Conservation (phyloP, 2,113 vertebrate genomes). For the Sebastes fasciatus region DNA sequence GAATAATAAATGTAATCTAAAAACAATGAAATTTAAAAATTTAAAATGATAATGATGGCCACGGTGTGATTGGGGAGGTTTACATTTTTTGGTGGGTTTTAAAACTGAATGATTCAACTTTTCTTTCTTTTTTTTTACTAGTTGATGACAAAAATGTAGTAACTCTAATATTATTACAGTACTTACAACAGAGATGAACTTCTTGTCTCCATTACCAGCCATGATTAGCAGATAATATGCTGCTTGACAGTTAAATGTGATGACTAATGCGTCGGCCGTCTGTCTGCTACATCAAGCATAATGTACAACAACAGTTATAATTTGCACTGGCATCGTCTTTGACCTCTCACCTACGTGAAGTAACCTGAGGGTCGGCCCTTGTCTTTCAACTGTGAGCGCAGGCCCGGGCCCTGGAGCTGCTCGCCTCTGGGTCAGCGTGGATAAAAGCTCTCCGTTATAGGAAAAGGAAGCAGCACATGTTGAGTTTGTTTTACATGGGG, state of each 20-base stretch:
- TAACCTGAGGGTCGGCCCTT: constrained; percentile 53
- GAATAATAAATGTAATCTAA: not conserved
- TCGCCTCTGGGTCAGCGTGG: constrained; percentile 59
- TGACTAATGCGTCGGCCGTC: not conserved
- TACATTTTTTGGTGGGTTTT: not conserved
- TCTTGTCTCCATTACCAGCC: not conserved
- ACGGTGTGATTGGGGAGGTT: too few relatives aligned
- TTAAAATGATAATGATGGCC: too few relatives aligned
- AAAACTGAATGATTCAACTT: not conserved
- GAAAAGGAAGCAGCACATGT: constrained; percentile 79
- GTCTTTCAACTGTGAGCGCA: constrained; percentile 60
- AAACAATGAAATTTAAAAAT: not conserved
- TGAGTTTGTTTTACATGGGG: constrained; percentile 80
- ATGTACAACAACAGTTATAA: constrained; percentile 17
- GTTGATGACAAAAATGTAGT: not conserved
- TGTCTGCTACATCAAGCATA: constrained; percentile 13
- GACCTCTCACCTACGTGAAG: constrained; percentile 68
- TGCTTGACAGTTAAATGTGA: not conserved
- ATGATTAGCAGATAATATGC: not conserved
- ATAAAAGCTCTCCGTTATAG: constrained; percentile 71
- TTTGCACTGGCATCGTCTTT: constrained; percentile 43
- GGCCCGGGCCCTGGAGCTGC: constrained; percentile 48
- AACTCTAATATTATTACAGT: not conserved
- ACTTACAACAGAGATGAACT: not conserved
- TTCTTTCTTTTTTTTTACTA: not conserved